Base-by-base conservation (phyloP, 2,113 vertebrate species). In the Thamnophis sirtalis region DNA sequence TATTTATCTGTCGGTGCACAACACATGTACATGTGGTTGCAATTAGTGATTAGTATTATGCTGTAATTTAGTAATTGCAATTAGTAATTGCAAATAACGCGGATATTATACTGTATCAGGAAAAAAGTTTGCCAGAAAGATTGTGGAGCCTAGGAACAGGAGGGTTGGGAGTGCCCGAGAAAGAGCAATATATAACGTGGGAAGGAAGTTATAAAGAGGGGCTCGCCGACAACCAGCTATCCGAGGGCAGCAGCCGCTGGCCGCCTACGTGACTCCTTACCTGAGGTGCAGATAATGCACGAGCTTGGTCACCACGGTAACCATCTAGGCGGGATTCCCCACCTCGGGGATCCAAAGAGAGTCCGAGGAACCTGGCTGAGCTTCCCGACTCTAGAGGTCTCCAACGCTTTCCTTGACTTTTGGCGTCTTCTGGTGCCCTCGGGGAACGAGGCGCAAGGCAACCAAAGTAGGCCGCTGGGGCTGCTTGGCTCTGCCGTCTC, bases 211-310 rank as follows among this genome's bases (percentile, higher is more conserved):
- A 24, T 3, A n/a, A n/a, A 87, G 28, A 19, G 33, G 17, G 33
- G 48, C 9, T 90, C n/a, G 68, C 84, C 56, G 50, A 2, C 50
- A 24, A 15, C 28, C 48, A 26, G 17, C 33, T 19, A 3, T 4
- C 9, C 4, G 48, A 13, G 5, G 15, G 43, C 56, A 48, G 17
- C 56, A 0, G 48, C 87, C 21, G 33, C 33, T 13, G 17, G 51
- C 38, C 68, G 49, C 49, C 73, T 80, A 80, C 73, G 73, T 43
- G 73, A 80, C 33, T 80, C 73, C 95, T 96, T 97, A 98, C 98
- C 98, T 97, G 92, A 97, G 93, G 90, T 96, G 97, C 91, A 98
- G 93, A 95, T 96, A 96, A 55, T 96, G 97, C 33, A 95, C 96
- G 91, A 98, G 94, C 94, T 96, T 97, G 54, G 96, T 96, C 60